These are phyloP conservation scores for Eonycteris spelaea DNA, from an alignment of 2,113 vertebrate species.

Conservation along the genomic window DNA sequence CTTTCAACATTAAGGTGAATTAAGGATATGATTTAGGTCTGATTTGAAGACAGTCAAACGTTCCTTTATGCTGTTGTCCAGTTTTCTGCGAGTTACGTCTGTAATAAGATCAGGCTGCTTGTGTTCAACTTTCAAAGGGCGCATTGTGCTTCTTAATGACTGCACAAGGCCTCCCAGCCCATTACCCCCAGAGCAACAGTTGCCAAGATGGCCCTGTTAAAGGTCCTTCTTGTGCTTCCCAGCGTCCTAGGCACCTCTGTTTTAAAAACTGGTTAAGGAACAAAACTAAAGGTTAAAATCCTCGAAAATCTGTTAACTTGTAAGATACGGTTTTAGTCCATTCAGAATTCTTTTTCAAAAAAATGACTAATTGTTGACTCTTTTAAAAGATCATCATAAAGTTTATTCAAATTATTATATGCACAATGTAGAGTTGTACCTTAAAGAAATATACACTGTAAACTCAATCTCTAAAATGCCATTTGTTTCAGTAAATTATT, in stretches of 20 bases:
- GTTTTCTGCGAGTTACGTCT: conserved; percentile 41
- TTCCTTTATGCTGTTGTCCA: not conserved
- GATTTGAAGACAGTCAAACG: not conserved
- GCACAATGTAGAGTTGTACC: not conserved
- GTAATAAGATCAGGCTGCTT: conserved; percentile 46
- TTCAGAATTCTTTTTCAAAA: not conserved
- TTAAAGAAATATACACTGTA: not conserved
- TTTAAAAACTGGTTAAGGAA: not conserved
- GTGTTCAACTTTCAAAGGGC: conserved; percentile 27
- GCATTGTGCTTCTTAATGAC: not conserved
- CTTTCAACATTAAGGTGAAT: conserved; percentile 19
- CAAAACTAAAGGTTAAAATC: not conserved
- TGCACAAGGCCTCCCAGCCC: not conserved
- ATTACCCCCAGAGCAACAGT: not conserved
- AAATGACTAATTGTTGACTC: not conserved
- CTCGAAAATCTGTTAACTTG: not conserved
- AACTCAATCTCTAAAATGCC: not conserved
- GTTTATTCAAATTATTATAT: conserved; percentile 10
- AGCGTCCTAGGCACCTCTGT: not conserved
- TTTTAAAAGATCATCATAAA: not conserved
- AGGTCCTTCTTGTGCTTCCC: not conserved
- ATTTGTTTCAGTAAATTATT: conserved; percentile 38
- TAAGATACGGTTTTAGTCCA: not conserved
- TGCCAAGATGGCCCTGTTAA: not conserved
- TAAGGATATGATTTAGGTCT: conserved; percentile 30